phyloP scores from a whole-genome alignment of 30 jellyfish, hydroid and myxozoan genomes.

The Rhopilema esculentum region DNA sequence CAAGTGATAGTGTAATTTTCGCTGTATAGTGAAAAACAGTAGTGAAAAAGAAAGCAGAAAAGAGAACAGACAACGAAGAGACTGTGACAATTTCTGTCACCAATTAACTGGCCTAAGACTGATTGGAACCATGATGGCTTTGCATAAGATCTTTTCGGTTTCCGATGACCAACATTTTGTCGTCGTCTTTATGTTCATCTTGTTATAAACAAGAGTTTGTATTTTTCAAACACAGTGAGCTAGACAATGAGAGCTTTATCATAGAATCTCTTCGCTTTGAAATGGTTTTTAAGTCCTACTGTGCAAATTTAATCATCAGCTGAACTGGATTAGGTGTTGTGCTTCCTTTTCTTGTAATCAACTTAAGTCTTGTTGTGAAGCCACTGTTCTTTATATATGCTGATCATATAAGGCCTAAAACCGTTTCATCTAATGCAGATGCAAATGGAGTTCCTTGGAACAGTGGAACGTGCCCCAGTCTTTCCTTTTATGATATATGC shows the following conservation, averaged over 20 bases:
- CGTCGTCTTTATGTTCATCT: conserved; percentile 17
- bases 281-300: conserved; percentile 42
- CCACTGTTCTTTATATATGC: conserved; percentile 38
- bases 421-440: neutral
- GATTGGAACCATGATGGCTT: neutral
- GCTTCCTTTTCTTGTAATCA: conserved; percentile 35
- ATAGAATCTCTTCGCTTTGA: conserved; percentile 16
- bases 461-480: neutral
- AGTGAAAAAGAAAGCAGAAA: neutral
- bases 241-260: conserved; percentile 35
- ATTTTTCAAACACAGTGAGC: conserved; percentile 11
- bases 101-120: neutral
- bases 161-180: neutral
- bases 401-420: conserved; percentile 9
- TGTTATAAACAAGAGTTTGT: conserved; percentile 2
- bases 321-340: conserved; percentile 13
- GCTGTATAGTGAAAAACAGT: neutral
- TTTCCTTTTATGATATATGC: neutral
- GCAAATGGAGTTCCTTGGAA: neutral
- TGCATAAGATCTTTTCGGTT: neutral
- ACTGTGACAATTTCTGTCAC: neutral
- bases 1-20: neutral
- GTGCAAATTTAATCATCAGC: conserved; percentile 40
- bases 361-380: conserved; percentile 12
- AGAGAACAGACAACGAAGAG: neutral